phyloP scores from a whole-genome alignment of 2,888 invertebrate species.

The Kuschelorhynchus macadamiae region DNA sequence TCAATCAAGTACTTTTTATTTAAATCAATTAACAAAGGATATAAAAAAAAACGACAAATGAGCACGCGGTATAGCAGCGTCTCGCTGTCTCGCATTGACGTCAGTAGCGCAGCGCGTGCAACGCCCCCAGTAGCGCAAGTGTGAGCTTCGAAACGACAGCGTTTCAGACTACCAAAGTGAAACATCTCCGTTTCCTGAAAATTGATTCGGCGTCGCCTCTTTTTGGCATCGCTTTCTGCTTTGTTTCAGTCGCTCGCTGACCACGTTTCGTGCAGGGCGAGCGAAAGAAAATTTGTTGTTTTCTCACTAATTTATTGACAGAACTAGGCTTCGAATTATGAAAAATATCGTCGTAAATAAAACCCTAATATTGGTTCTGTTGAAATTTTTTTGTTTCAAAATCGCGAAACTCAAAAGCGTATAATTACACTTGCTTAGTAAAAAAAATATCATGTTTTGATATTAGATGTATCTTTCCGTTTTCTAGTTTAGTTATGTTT shows the following conservation, averaged over 20 bases:
- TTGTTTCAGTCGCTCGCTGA: slow-evolving; percentile 21
- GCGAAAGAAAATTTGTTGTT: too few species aligned
- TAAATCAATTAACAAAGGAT: too few species aligned
- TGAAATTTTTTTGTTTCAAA: neutral
- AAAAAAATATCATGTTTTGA: neutral
- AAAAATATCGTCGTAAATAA: too few species aligned
- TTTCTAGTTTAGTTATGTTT: too few species aligned
- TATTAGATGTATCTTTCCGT: neutral
- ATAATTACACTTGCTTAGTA: too few species aligned
- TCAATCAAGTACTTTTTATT: too few species aligned
- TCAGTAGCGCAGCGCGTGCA: slow-evolving; percentile 23
- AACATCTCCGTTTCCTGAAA: slow-evolving; percentile 33
- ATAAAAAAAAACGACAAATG: too few species aligned
- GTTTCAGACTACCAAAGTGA: slow-evolving; percentile 24
- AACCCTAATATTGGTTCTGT: neutral
- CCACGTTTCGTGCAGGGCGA: too few species aligned
- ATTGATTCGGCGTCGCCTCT: slow-evolving; percentile 33
- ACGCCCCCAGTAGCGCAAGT: slow-evolving; percentile 27
- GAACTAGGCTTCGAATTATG: too few species aligned
- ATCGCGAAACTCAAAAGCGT: neutral
- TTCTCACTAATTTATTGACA: too few species aligned
- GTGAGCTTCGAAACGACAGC: slow-evolving; percentile 36
- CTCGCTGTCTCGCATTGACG: slow-evolving; percentile 26
- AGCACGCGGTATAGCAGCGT: slow-evolving; percentile 7
- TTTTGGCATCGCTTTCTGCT: slow-evolving; percentile 28